Conservation (phyloP, 2,797 vertebrate genomes). For the Rachycentron canadum region DNA sequence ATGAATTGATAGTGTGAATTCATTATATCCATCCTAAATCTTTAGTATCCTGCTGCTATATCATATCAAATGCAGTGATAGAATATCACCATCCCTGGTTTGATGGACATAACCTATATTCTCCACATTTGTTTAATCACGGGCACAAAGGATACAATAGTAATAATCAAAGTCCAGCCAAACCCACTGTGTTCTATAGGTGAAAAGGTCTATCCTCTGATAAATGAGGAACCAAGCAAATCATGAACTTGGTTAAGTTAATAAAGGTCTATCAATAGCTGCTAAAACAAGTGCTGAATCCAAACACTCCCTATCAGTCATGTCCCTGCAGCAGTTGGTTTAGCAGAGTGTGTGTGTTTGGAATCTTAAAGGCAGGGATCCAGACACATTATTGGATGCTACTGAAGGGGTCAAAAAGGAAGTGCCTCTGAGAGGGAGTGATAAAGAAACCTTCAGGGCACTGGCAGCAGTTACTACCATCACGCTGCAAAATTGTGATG, state of each 20-base stretch:
- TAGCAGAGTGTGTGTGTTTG: conserved; percentile 75
- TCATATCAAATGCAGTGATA: conserved; percentile 6
- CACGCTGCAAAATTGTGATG: conserved; percentile 40
- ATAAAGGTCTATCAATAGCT: conserved; percentile 72
- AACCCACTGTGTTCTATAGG: conserved; percentile 42
- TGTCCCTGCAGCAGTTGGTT: conserved; percentile 73
- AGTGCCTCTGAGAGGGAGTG: conserved; percentile 47
- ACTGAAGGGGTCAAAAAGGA: conserved; percentile 69
- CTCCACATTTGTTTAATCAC: background rate
- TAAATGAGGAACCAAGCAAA: conserved; percentile 51
- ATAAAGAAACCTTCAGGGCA: conserved; percentile 46
- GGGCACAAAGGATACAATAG: conserved; percentile 15
- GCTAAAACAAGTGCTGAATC: conserved; percentile 73
- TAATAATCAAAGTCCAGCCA: conserved; percentile 42
- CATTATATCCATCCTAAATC: conserved; percentile 23
- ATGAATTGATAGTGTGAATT: conserved; percentile 6
- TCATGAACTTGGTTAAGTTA: conserved; percentile 67
- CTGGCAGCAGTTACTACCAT: conserved; percentile 45
- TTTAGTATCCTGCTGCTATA: conserved; percentile 4
- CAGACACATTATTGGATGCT: conserved; percentile 72
- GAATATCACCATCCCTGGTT: background rate
- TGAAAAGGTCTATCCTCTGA: conserved; percentile 55
- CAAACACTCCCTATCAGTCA: conserved; percentile 75
- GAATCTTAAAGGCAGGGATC: conserved; percentile 81
- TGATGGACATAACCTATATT: conserved; percentile 9